Evolutionary conservation across 2,797 vertebrate genomes (phyloP).

Genomic region (Falco biarmicus): DNA sequence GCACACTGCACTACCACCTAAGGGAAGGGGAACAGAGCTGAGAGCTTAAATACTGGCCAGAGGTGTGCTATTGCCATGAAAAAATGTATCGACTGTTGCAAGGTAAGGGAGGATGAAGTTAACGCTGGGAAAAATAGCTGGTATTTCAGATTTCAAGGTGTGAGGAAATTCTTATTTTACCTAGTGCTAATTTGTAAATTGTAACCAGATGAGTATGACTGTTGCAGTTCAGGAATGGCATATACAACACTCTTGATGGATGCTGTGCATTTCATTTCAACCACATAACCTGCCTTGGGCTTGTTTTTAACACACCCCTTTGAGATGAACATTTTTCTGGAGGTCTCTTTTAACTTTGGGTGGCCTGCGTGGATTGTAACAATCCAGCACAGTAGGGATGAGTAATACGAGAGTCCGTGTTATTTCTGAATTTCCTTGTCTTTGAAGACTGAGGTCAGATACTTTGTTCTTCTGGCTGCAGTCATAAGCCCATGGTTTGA

Average conservation of each 20-base stretch:
- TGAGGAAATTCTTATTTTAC: slow-evolving; percentile 22
- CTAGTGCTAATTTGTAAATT: slow-evolving; percentile 47
- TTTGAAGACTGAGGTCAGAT: slow-evolving; percentile 48
- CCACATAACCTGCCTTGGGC: slow-evolving; percentile 54
- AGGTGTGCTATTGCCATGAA: neutral
- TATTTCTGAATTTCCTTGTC: slow-evolving; percentile 48
- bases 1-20: neutral
- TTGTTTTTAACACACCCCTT: slow-evolving; percentile 23
- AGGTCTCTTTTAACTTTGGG: slow-evolving; percentile 40
- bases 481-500: neutral
- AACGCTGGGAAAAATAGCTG: neutral
- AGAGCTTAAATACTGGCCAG: neutral
- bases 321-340: slow-evolving; percentile 12
- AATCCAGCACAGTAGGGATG: neutral
- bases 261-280: slow-evolving; percentile 36
- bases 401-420: neutral
- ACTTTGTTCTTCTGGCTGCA: slow-evolving; percentile 29
- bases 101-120: neutral
- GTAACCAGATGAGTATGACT: slow-evolving; percentile 31
- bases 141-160: slow-evolving; percentile 23
- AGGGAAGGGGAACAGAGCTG: neutral
- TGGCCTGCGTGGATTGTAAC: slow-evolving; percentile 29
- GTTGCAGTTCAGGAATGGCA: neutral
- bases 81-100: neutral
- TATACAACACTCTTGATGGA: neutral